phyloP scores from a whole-genome alignment of 1,140 invertebrate species.

The Telenomus remus region DNA sequence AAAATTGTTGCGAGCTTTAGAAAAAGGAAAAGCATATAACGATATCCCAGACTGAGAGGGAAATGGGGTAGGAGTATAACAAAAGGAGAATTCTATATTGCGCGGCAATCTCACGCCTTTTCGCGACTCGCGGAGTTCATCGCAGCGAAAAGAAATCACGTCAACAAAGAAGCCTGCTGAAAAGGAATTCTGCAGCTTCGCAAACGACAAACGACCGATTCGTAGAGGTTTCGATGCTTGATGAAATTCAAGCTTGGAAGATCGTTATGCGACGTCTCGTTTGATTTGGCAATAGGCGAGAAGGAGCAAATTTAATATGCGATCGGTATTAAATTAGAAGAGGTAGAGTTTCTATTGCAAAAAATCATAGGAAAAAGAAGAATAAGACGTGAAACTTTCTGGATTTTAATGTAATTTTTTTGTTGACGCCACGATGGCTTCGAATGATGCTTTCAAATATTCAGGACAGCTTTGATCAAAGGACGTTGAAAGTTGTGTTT shows the following conservation, averaged over 20 bases:
- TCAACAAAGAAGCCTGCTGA: conserved; percentile 24
- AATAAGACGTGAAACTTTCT: too few relatives aligned
- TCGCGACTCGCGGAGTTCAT: conserved; percentile 9
- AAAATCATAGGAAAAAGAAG: too few relatives aligned
- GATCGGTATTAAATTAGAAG: conserved; percentile 6
- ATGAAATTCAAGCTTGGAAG: conserved; percentile 27
- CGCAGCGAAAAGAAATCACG: conserved; percentile 20
- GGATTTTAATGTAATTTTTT: neutral
- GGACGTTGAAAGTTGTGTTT: conserved; percentile 5
- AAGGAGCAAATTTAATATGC: conserved; percentile 19
- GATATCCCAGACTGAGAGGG: too few relatives aligned
- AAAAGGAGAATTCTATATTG: conserved; percentile 12
- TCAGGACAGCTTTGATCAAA: conserved; percentile 9
- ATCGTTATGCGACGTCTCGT: conserved; percentile 19
- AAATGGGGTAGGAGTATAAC: too few relatives aligned
- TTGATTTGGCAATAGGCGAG: neutral
- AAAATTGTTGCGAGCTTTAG: conserved; percentile 36
- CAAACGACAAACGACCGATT: conserved; percentile 28
- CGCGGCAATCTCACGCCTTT: conserved; percentile 16
- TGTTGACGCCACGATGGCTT: conserved; percentile 4
- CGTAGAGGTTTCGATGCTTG: conserved; percentile 16
- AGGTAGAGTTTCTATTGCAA: conserved; percentile 4
- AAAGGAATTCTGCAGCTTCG: conserved; percentile 13
- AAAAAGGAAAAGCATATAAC: conserved; percentile 34
- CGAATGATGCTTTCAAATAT: conserved; percentile 9